Evolutionary conservation across 1,140 invertebrate genomes (phyloP).

Genomic region (Heliconius melpomene): DNA sequence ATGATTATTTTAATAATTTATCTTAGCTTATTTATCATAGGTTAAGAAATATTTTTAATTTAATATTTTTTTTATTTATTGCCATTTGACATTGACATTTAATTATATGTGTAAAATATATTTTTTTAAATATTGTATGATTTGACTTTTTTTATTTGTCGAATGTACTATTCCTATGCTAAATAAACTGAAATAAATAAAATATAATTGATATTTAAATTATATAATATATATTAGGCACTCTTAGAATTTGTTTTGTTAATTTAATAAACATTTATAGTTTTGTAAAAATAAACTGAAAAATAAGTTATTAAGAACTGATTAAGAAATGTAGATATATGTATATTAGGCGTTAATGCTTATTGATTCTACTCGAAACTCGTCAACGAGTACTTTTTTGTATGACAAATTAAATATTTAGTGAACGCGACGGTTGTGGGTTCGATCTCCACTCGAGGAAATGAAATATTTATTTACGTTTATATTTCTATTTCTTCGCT

Average conservation of each 20-base stretch:
- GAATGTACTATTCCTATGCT: neutral
- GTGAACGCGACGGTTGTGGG: neutral
- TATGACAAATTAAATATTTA: neutral
- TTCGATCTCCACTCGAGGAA: too few species aligned
- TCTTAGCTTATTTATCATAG: neutral
- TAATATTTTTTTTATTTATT: too few species aligned
- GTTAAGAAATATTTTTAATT: neutral
- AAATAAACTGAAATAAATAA: neutral
- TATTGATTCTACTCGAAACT: neutral
- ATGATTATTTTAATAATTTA: neutral
- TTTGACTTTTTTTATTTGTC: neutral
- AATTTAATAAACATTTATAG: neutral
- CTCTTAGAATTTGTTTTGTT: slow-evolving; percentile 5
- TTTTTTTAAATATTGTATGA: neutral
- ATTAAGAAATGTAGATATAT: neutral
- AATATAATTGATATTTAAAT: neutral
- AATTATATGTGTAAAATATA: neutral
- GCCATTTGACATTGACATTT: neutral
- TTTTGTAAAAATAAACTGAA: neutral
- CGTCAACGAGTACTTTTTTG: neutral
- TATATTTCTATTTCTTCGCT: too few species aligned
- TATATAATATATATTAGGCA: neutral
- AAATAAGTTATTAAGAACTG: neutral
- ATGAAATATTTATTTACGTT: too few species aligned
- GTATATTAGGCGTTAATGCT: neutral